phyloP scores from a whole-genome alignment of 2,113 vertebrate genomes.

The Peucedramus taeniatus region DNA sequence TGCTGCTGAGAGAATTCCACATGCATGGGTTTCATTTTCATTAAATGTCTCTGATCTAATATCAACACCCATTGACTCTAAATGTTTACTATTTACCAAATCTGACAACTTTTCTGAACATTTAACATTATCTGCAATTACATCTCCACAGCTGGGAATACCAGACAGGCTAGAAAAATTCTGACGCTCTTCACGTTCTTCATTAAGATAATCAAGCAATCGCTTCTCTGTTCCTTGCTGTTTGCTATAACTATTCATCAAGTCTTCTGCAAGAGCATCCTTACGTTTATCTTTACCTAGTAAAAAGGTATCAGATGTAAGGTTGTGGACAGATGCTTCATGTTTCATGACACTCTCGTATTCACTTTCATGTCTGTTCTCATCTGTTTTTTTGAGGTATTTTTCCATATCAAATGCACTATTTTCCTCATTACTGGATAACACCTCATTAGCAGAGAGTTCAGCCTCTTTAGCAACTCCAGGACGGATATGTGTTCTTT shows the following conservation, averaged over 20 bases:
- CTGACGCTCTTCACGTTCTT: not conserved
- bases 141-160: not conserved
- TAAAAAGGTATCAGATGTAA: constrained; percentile 22
- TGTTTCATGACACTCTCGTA: constrained; percentile 41
- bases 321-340: not conserved
- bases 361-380: constrained; percentile 55
- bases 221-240: not conserved
- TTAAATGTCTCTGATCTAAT: not conserved
- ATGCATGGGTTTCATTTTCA: not conserved
- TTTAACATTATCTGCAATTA: not conserved
- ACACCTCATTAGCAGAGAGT: not conserved
- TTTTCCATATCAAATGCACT: constrained; percentile 85
- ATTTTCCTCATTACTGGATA: constrained; percentile 60
- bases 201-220: not conserved
- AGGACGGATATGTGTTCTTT: constrained; percentile 1
- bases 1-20: not conserved
- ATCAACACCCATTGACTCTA: not conserved
- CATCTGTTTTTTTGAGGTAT: constrained; percentile 81
- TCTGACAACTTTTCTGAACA: not conserved
- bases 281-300: not conserved
- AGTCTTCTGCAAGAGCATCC: not conserved
- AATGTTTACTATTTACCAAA: not conserved
- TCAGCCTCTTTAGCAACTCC: not conserved
- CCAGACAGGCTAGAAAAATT: not conserved
- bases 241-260: not conserved